Evolutionary conservation across 2,888 invertebrate genomes (phyloP).

Genomic region (Cephus pygmeus): DNA sequence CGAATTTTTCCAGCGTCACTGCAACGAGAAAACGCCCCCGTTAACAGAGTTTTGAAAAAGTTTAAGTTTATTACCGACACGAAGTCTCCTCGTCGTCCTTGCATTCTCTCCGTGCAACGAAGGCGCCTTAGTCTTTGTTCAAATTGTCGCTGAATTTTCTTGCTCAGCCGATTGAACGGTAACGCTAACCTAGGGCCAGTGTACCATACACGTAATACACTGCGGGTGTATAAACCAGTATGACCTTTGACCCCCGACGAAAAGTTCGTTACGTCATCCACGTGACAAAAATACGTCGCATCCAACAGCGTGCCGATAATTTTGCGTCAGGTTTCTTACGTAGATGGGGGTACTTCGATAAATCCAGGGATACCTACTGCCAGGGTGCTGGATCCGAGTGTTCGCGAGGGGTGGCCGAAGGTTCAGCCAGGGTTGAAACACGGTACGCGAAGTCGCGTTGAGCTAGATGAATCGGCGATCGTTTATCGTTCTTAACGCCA

Average conservation of each 20-base stretch:
- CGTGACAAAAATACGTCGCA: background rate
- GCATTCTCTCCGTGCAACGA: background rate
- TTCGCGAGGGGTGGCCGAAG: constrained; percentile 9
- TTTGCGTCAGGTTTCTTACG: background rate
- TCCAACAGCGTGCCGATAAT: background rate
- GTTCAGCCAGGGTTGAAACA: constrained; percentile 17
- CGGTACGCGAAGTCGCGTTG: constrained; percentile 47
- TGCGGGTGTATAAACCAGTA: background rate
- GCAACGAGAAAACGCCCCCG: constrained; percentile 37
- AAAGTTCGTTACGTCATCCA: background rate
- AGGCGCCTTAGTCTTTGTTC: constrained; percentile 43
- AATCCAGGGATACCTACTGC: background rate
- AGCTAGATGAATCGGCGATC: constrained; percentile 65
- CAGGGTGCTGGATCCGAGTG: background rate
- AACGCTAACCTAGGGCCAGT: background rate
- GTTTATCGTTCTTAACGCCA: constrained; percentile 65
- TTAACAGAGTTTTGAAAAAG: constrained; percentile 51
- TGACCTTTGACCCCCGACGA: background rate
- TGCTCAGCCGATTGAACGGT: background rate
- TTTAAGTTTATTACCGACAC: constrained; percentile 46
- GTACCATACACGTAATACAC: background rate
- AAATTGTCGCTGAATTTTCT: constrained; percentile 47
- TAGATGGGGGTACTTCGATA: background rate
- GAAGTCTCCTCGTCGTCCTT: background rate
- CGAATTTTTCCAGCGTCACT: constrained; percentile 40